Conservation (phyloP, 2,113 vertebrate species). For the Scomber scombrus region DNA sequence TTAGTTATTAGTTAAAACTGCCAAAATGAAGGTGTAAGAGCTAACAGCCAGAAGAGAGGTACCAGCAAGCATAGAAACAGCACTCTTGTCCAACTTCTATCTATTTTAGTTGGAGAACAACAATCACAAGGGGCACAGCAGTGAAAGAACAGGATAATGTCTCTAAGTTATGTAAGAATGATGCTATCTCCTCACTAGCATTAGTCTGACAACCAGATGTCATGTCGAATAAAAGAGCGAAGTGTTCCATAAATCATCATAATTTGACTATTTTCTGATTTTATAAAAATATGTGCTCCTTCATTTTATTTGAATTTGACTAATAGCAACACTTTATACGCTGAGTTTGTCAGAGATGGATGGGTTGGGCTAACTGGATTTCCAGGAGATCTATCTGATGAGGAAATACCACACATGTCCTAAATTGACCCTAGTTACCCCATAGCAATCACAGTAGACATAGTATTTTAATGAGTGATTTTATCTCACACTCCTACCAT, state of each 20-base stretch:
- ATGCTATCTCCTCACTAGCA: conserved; percentile 37
- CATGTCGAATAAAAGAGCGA: conserved; percentile 1
- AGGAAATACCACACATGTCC: conserved; percentile 60
- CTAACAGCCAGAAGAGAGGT: neutral
- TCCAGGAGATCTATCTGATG: conserved; percentile 29
- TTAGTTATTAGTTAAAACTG: neutral
- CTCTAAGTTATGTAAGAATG: conserved; percentile 40
- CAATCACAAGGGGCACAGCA: conserved; percentile 15
- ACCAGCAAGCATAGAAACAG: neutral
- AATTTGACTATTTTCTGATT: neutral
- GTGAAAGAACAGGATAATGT: conserved; percentile 31
- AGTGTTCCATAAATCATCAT: too few species aligned
- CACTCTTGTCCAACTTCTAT: neutral
- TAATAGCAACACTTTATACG: neutral
- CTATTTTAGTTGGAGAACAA: conserved; percentile 20
- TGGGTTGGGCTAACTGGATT: conserved; percentile 22
- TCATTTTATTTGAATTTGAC: neutral
- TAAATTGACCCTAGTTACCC: conserved; percentile 8
- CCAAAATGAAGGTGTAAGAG: conserved; percentile 10
- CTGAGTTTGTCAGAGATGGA: conserved; percentile 2
- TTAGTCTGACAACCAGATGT: conserved; percentile 31
- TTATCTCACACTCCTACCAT: neutral
- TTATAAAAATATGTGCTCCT: neutral
- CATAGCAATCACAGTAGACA: neutral
- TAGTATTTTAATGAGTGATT: neutral